Conservation (phyloP, 2,888 invertebrate species). For the Stenolophus ochropezus region DNA sequence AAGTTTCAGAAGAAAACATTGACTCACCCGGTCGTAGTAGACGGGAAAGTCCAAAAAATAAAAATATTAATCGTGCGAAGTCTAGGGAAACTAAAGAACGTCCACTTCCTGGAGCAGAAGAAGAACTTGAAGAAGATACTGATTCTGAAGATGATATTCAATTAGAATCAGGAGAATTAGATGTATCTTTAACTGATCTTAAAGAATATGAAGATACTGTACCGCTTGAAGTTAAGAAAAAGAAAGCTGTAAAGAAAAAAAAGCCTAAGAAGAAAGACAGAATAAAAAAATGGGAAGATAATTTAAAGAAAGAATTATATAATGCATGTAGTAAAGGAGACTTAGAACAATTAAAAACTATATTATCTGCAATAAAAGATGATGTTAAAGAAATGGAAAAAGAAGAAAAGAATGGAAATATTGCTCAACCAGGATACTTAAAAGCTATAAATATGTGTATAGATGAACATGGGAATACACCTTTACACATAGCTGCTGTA, state of each 20-base stretch:
- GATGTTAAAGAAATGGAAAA: conserved; percentile 69
- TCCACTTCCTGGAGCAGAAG: conserved; percentile 73
- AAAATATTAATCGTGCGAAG: conserved; percentile 77
- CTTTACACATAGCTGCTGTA: conserved; percentile 83
- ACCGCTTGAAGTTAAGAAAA: conserved; percentile 67
- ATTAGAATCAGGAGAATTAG: conserved; percentile 67
- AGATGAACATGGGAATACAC: conserved; percentile 78
- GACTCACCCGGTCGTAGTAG: conserved; percentile 66
- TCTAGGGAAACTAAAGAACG: conserved; percentile 76
- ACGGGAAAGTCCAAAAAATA: conserved; percentile 65
- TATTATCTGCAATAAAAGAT: conserved; percentile 65
- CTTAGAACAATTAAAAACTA: conserved; percentile 70
- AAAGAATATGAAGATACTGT: conserved; percentile 73
- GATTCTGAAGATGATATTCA: conserved; percentile 75
- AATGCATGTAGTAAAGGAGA: conserved; percentile 73
- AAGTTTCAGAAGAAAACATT: conserved; percentile 48
- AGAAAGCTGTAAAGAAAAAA: conserved; percentile 67
- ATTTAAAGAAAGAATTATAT: conserved; percentile 75
- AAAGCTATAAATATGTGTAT: conserved; percentile 72
- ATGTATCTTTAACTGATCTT: conserved; percentile 72
- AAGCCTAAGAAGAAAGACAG: conserved; percentile 68
- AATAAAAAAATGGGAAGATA: conserved; percentile 68
- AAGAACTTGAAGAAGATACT: conserved; percentile 66
- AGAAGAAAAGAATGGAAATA: conserved; percentile 63
- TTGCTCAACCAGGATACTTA: conserved; percentile 43